Evolutionary conservation across 2,113 vertebrate genomes (phyloP).

Genomic region (Panthera uncia): DNA sequence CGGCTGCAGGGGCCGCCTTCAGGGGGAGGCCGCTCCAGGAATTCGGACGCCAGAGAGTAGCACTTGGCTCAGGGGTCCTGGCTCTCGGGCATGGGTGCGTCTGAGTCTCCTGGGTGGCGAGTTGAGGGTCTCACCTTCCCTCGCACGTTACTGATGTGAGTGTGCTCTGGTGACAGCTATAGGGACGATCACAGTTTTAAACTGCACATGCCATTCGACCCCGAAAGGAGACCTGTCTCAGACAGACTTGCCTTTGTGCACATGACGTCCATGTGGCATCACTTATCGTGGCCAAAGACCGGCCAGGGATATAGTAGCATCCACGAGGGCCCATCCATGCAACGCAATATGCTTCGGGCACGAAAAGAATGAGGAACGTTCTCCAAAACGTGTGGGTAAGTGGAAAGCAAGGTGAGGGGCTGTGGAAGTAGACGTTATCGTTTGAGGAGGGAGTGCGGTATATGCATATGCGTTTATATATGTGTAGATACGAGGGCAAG

Average conservation of each 20-base stretch:
- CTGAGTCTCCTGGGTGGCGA: not conserved
- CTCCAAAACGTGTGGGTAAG: not conserved
- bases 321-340: rapidly evolving
- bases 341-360: rapidly evolving
- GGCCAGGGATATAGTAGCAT: too few relatives aligned
- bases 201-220: not conserved
- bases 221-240: not conserved
- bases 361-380: not conserved
- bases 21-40: rapidly evolving
- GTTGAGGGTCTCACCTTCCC: not conserved
- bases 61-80: rapidly evolving
- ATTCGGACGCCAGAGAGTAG: not conserved
- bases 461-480: rapidly evolving
- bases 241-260: not conserved
- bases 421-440: not conserved
- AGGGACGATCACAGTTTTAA: too few relatives aligned
- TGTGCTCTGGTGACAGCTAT: rapidly evolving
- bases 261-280: too few relatives aligned
- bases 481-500: rapidly evolving
- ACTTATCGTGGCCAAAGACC: not conserved
- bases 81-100: rapidly evolving
- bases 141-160: not conserved
- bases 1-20: not conserved
- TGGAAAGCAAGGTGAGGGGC: not conserved
- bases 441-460: not conserved